Evolutionary conservation across 2,797 vertebrate species (phyloP), one percentile per base, ranked within the genome.

Genomic region (Danio choprae): DNA sequence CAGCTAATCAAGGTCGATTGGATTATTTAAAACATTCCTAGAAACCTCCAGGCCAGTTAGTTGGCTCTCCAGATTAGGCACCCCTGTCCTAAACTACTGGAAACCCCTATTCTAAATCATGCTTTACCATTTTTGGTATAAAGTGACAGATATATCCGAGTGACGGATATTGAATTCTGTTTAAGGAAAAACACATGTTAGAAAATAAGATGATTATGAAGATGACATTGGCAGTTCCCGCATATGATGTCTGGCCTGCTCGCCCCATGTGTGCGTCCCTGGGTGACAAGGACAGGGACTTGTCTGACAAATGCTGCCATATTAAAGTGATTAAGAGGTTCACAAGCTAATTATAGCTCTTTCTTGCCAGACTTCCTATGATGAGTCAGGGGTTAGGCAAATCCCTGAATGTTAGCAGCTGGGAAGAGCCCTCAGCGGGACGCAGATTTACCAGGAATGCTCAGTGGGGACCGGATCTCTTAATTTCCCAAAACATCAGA

Each of bases 261-360:
- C 11, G 13, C 70, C 48, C 8, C 38, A 22, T 51, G 41, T 84
- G 81, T 88, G 74, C 64, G 46, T 76, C 71, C 59, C 16, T 56
- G 63, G 16, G 59, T 81, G 72, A 83, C 86, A 87, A 86, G 81
- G 79, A 87, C 76, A 56, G 67, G 64, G 77, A 20, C 16, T 84
- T 86, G 82, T 83, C 84, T 87, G 85, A 89, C 41, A n/a, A 72
- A 88, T 86, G 50, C 72, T 84, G 84, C 81, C 56, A 86, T 86
- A 83, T 68, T 74, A 36, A 85, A 85, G 86, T 85, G 74, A 85
- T 90, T 85, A 81, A 87, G 87, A 71, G 84, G 86, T 89, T 88
- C 86, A 88, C 74, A 59, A 76, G 86, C 84, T 90, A 91, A 90
- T 88, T 91, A 91, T 86, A 87, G 87, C 82, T 70, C 60, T 68